Conservation (phyloP, 2,888 invertebrate species). For the Drosophila melanosoma region DNA sequence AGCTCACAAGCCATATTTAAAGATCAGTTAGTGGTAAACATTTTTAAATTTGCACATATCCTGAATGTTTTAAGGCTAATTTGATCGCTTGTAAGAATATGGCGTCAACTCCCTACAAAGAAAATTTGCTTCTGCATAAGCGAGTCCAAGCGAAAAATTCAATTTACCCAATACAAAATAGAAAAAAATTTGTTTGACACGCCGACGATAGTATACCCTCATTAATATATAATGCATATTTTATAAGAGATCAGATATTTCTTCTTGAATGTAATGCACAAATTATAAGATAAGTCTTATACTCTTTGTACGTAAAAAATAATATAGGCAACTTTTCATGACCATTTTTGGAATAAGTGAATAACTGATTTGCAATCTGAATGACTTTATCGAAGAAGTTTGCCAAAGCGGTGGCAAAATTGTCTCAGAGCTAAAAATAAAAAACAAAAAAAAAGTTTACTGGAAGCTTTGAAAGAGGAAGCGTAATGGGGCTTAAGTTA, state of each 20-base stretch:
- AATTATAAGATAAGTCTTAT: neutral
- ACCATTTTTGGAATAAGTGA: slow-evolving; percentile 69
- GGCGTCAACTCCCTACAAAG: neutral
- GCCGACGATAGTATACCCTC: neutral
- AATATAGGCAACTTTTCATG: slow-evolving; percentile 51
- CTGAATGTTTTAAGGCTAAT: neutral
- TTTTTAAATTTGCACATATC: slow-evolving; percentile 4
- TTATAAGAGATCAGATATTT: neutral
- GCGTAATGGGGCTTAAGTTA: slow-evolving; percentile 51
- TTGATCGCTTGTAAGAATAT: slow-evolving; percentile 16
- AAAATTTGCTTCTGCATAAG: slow-evolving; percentile 31
- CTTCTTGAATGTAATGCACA: neutral
- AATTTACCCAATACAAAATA: slow-evolving; percentile 63
- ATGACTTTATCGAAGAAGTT: slow-evolving; percentile 58
- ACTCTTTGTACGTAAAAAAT: slow-evolving; percentile 14
- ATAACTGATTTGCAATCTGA: slow-evolving; percentile 55
- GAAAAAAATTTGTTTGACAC: neutral
- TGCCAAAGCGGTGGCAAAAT: slow-evolving; percentile 40
- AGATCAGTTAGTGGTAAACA: neutral
- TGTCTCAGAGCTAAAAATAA: slow-evolving; percentile 35
- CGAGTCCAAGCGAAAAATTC: slow-evolving; percentile 59
- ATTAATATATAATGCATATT: neutral
- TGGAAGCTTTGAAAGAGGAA: slow-evolving; percentile 45
- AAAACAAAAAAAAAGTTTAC: slow-evolving; percentile 20
- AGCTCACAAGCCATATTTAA: neutral